Conservation (phyloP, 2,888 invertebrate genomes). For the Tetranychus truncatus region DNA sequence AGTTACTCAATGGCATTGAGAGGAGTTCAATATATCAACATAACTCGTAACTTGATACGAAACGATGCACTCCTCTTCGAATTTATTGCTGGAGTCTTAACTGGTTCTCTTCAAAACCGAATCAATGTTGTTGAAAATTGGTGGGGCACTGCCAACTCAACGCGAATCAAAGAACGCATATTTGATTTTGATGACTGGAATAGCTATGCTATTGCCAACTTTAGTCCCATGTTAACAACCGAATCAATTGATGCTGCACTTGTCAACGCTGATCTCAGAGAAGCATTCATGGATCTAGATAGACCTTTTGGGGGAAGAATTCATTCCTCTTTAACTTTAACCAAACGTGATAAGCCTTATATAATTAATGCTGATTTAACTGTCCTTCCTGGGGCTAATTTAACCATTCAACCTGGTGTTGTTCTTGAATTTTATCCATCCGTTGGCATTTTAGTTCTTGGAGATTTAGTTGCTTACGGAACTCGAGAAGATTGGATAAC, state of each 20-base stretch:
- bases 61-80: slow-evolving; percentile 59
- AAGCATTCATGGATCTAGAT: slow-evolving; percentile 38
- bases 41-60: slow-evolving; percentile 70
- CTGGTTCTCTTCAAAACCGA: slow-evolving; percentile 65
- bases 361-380: slow-evolving; percentile 72
- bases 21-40: slow-evolving; percentile 79
- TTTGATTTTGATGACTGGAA: slow-evolving; percentile 99
- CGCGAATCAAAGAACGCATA: slow-evolving; percentile 41
- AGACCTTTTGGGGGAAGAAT: slow-evolving; percentile 54
- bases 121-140: slow-evolving; percentile 81
- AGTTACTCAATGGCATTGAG: slow-evolving; percentile 74
- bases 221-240: slow-evolving; percentile 48
- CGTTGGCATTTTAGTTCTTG: slow-evolving; percentile 83
- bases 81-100: slow-evolving; percentile 62
- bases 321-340: slow-evolving; percentile 44
- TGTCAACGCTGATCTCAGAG: slow-evolving; percentile 17
- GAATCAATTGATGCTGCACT: slow-evolving; percentile 22
- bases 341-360: slow-evolving; percentile 50
- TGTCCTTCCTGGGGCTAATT: slow-evolving; percentile 75
- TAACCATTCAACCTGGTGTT: slow-evolving; percentile 72
- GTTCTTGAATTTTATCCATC: slow-evolving; percentile 82
- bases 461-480: slow-evolving; percentile 66
- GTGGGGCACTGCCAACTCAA: slow-evolving; percentile 60
- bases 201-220: slow-evolving; percentile 79
- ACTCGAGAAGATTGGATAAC: slow-evolving; percentile 32